Conservation (phyloP, 2,888 invertebrate species). For the Andrena flavipes region DNA sequence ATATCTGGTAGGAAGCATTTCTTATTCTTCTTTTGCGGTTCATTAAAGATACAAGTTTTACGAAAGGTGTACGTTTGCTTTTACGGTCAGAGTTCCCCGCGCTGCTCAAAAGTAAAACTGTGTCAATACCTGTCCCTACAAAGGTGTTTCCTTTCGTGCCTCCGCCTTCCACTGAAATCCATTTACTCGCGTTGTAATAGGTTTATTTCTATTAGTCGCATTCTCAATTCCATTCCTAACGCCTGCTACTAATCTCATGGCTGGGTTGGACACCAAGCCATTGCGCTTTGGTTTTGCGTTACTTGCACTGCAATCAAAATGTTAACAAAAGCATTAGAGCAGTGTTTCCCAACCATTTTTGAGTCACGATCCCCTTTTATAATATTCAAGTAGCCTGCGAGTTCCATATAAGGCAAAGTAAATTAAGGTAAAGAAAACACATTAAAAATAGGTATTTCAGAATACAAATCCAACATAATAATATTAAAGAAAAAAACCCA, state of each 20-base stretch:
- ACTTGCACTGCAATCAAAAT: slow-evolving; percentile 74
- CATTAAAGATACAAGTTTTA: slow-evolving; percentile 14
- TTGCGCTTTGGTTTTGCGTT: slow-evolving; percentile 91
- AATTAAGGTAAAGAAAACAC: no score
- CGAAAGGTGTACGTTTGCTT: slow-evolving; percentile 1
- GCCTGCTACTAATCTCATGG: slow-evolving; percentile 92
- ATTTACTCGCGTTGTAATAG: slow-evolving; percentile 86
- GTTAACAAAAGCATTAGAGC: not conserved
- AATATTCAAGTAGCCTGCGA: no score
- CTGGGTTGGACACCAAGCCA: slow-evolving; percentile 94
- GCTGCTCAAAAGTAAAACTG: slow-evolving; percentile 46
- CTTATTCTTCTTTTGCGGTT: slow-evolving; percentile 31
- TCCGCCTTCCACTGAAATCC: slow-evolving; percentile 91
- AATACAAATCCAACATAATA: no score
- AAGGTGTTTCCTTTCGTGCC: slow-evolving; percentile 91
- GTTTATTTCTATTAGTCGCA: slow-evolving; percentile 85
- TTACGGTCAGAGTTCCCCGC: slow-evolving; percentile 20
- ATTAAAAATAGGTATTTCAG: no score
- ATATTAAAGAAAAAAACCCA: no score
- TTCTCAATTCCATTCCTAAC: slow-evolving; percentile 90
- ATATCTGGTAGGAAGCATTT: slow-evolving; percentile 4
- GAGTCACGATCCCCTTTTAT: no score
- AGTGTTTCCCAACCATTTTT: no score
- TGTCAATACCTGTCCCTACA: slow-evolving; percentile 84
- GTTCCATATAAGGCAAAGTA: no score